These are phyloP conservation scores for Lepidochrysops patricia DNA, from an alignment of 2,888 invertebrate genomes.

Conservation along the genomic window DNA sequence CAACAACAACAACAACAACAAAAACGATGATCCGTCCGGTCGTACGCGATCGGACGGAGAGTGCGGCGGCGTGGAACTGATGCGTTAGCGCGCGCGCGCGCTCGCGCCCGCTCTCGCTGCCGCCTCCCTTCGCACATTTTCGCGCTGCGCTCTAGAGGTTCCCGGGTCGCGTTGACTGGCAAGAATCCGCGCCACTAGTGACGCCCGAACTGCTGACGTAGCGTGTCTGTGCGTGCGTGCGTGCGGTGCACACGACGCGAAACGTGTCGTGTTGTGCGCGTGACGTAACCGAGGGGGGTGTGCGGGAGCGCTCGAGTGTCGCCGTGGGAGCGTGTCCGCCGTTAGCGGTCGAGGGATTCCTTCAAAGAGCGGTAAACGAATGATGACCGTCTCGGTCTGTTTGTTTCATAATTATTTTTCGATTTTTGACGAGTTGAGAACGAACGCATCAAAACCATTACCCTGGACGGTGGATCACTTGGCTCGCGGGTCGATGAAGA, in stretches of 20 bases:
- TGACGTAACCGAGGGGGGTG: no score
- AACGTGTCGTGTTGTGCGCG: no score
- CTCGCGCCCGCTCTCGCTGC: not conserved
- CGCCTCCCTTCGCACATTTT: not conserved
- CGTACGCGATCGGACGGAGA: no score
- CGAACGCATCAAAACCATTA: constrained; percentile 37
- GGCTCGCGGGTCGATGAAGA: constrained; percentile 77
- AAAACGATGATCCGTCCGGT: no score
- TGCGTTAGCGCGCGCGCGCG: not conserved
- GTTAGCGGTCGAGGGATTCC: no score
- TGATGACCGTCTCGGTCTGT: not conserved
- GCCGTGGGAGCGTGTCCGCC: no score
- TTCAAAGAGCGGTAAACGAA: not conserved
- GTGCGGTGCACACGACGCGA: not conserved
- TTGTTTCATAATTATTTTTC: not conserved
- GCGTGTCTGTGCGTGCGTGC: not conserved
- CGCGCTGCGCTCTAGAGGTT: no score
- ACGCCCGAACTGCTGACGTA: not conserved
- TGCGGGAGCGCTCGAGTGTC: no score
- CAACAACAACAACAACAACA: no score
- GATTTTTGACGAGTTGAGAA: constrained; percentile 27
- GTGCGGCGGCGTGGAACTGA: not conserved
- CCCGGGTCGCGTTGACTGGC: constrained; percentile 13
- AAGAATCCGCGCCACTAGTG: constrained; percentile 18
- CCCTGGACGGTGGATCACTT: constrained; percentile 73